Percentiles rank a stretch among this genome's conserved stretches.
phyloP scores from a whole-genome alignment of 2,797 vertebrate genomes.

The Geotrypetes seraphini region DNA sequence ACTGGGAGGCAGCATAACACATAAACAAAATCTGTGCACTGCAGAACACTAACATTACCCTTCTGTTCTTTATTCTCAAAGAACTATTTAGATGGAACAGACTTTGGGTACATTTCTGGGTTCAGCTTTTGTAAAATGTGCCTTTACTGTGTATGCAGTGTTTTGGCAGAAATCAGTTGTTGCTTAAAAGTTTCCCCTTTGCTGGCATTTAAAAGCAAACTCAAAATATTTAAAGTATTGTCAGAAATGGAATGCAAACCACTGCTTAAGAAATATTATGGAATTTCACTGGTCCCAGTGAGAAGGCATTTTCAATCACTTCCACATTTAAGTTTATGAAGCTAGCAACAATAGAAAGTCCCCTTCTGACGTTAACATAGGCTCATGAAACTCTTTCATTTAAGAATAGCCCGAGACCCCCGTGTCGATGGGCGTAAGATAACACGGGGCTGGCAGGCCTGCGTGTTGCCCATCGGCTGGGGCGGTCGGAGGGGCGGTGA shows the following conservation, averaged over 20 bases:
- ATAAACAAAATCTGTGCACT: too few species aligned
- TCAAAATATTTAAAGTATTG: constrained; percentile 28
- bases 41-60: neutral
- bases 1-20: too few species aligned
- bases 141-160: constrained; percentile 10
- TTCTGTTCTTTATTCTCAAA: too few species aligned
- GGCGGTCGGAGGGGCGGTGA: too few species aligned
- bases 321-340: constrained; percentile 11
- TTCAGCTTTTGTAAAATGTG: constrained; percentile 22
- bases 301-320: neutral
- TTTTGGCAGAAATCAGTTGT: neutral
- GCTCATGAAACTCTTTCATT: constrained; percentile 12
- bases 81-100: too few species aligned
- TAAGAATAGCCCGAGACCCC: too few species aligned
- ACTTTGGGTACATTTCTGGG: too few species aligned
- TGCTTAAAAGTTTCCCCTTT: neutral
- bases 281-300: constrained; percentile 6
- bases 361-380: constrained; percentile 19
- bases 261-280: constrained; percentile 2
- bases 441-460: too few species aligned
- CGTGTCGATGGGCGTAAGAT: too few species aligned
- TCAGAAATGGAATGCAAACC: constrained; percentile 24
- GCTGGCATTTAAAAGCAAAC: constrained; percentile 11
- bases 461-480: too few species aligned
- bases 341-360: constrained; percentile 38